These are phyloP conservation scores for Atta texana DNA, from an alignment of 1,140 invertebrate species.

Conservation along the genomic window DNA sequence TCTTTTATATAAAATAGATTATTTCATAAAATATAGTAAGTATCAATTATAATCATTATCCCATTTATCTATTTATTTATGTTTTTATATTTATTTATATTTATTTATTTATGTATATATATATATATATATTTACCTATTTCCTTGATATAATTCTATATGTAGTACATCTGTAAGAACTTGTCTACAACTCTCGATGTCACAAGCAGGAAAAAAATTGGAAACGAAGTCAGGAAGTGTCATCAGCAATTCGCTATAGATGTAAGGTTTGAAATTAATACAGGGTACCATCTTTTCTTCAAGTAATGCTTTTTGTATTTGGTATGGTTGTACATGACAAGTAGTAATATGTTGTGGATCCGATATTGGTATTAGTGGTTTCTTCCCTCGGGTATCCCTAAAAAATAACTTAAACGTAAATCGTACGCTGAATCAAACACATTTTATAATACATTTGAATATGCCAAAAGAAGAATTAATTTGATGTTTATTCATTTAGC, in stretches of 20 bases:
- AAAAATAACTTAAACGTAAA: slow-evolving; percentile 57
- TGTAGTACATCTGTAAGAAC: slow-evolving; percentile 92
- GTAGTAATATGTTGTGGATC: slow-evolving; percentile 87
- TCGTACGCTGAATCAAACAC: background rate
- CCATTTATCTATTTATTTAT: slow-evolving; percentile 88
- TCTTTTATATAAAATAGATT: background rate
- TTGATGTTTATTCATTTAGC: background rate
- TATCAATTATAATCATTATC: background rate
- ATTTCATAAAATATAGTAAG: background rate
- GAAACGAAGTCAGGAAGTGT: slow-evolving; percentile 93
- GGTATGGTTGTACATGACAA: slow-evolving; percentile 89
- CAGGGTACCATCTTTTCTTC: slow-evolving; percentile 93
- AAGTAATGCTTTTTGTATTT: slow-evolving; percentile 92
- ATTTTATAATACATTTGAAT: background rate
- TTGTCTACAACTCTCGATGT: slow-evolving; percentile 91
- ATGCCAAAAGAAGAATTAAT: background rate
- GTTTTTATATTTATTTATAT: slow-evolving; percentile 76
- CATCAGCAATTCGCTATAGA: slow-evolving; percentile 92
- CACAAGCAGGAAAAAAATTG: slow-evolving; percentile 92
- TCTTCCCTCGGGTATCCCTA: slow-evolving; percentile 84
- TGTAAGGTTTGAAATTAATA: slow-evolving; percentile 94
- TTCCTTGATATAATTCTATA: slow-evolving; percentile 92
- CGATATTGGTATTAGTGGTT: slow-evolving; percentile 88
- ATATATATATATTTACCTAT: slow-evolving; percentile 88
- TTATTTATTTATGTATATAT: slow-evolving; percentile 34